Evolutionary conservation across 2,113 vertebrate species (phyloP).

Genomic region (Eudorcas thomsonii): DNA sequence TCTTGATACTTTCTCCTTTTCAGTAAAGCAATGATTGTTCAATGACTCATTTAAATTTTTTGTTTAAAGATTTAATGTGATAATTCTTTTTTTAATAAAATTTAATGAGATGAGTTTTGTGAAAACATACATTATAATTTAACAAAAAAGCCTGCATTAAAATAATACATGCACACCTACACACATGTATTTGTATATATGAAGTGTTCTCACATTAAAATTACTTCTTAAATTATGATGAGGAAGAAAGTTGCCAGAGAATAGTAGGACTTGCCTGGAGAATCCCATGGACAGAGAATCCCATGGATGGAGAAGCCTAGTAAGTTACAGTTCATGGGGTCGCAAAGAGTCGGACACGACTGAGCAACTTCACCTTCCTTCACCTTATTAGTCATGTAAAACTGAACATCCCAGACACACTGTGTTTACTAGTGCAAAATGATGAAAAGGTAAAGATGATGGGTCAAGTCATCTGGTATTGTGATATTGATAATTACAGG

Average conservation of each 20-base stretch:
- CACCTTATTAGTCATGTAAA: not conserved
- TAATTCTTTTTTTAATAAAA: constrained; percentile 23
- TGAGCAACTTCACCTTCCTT: no score
- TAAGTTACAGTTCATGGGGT: no score
- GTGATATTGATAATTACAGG: not conserved
- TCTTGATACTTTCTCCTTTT: not conserved
- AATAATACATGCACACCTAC: not conserved
- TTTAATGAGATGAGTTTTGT: not conserved
- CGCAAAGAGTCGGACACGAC: no score
- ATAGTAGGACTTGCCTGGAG: not conserved
- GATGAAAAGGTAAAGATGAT: not conserved
- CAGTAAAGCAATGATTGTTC: not conserved
- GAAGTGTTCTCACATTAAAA: not conserved
- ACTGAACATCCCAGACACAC: not conserved
- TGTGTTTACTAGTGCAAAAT: not conserved
- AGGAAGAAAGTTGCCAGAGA: not conserved
- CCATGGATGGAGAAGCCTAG: no score
- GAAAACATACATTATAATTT: not conserved
- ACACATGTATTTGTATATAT: not conserved
- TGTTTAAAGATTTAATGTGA: constrained; percentile 6
- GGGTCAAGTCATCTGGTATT: not conserved
- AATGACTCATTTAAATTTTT: not conserved
- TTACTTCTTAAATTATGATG: not conserved
- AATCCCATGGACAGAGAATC: no score
- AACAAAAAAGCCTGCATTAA: not conserved